Percentiles rank a stretch among this genome's conserved stretches.
These are phyloP conservation scores for Platycercus adscitus DNA, from an alignment of 2,113 vertebrate species.

Conservation along the genomic window DNA sequence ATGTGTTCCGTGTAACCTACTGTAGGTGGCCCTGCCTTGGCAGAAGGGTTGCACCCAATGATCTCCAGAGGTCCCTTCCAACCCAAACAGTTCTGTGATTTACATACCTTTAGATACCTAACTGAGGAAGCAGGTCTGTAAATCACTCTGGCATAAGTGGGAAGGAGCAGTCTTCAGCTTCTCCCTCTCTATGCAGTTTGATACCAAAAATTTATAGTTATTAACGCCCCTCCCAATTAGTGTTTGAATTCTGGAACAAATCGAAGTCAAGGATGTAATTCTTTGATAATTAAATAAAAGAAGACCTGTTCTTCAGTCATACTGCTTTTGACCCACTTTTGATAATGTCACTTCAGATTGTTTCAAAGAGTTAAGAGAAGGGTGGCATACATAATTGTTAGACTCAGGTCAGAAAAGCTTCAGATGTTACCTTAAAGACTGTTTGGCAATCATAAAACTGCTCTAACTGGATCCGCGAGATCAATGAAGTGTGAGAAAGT, in stretches of 20 bases:
- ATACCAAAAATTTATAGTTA: not conserved
- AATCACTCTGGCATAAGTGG: not conserved
- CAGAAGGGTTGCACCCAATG: not conserved
- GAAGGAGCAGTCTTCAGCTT: not conserved
- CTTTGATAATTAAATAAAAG: not conserved
- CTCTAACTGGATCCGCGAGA: not conserved
- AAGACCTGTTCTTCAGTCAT: not conserved
- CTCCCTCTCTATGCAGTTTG: not conserved
- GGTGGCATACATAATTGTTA: not conserved
- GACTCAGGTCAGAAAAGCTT: not conserved
- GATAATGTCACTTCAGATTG: not conserved
- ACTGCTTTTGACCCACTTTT: not conserved
- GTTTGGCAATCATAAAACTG: not conserved
- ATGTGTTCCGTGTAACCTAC: not conserved
- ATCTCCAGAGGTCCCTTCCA: not conserved
- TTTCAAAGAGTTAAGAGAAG: not conserved
- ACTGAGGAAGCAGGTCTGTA: not conserved
- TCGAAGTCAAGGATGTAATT: not conserved
- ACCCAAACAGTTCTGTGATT: not conserved
- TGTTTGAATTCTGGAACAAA: not conserved
- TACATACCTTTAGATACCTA: not conserved
- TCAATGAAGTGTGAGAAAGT: constrained; percentile 32
- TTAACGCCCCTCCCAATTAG: not conserved
- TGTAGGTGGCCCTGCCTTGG: not conserved
- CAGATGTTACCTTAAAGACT: not conserved